Percentiles rank a stretch among this genome's conserved stretches.
These are phyloP conservation scores for Folsomia manolachei DNA, from an alignment of 2,888 invertebrate species.

Conservation along the genomic window DNA sequence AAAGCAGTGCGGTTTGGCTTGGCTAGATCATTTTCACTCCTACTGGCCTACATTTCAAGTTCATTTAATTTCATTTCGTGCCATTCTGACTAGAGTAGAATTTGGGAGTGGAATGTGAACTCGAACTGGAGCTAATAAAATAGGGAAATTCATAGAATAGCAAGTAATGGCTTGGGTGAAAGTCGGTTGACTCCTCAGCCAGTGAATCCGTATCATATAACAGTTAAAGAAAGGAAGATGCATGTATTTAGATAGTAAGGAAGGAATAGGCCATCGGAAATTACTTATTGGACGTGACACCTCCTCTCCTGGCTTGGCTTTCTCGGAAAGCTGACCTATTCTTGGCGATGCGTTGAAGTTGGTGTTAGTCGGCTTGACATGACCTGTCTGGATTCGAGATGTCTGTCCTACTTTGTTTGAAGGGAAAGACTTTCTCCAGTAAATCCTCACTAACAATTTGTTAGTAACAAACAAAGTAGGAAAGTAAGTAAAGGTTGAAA, in stretches of 20 bases:
- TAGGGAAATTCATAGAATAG: background rate
- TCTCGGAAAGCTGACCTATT: no score
- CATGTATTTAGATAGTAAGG: background rate
- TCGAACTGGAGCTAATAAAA: background rate
- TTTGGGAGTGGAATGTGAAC: background rate
- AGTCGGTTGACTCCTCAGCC: no score
- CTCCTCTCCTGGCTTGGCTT: background rate
- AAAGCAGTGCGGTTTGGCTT: background rate
- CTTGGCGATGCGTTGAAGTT: no score
- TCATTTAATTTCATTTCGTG: background rate
- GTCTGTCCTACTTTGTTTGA: background rate
- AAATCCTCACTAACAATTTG: background rate
- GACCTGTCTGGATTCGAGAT: background rate
- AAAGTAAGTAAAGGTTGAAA: background rate
- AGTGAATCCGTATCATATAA: background rate
- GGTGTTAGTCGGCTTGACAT: background rate
- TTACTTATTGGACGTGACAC: conserved; percentile 1
- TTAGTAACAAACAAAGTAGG: background rate
- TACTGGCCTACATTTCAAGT: background rate
- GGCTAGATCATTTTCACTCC: background rate
- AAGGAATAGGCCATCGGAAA: background rate
- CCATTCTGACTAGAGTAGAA: background rate
- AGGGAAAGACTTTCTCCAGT: background rate
- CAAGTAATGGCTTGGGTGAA: no score
- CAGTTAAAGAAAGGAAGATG: background rate